Percentiles rank a stretch among this genome's conserved stretches.
Evolutionary conservation across 2,797 vertebrate genomes (phyloP).

Genomic region (Anabas testudineus): DNA sequence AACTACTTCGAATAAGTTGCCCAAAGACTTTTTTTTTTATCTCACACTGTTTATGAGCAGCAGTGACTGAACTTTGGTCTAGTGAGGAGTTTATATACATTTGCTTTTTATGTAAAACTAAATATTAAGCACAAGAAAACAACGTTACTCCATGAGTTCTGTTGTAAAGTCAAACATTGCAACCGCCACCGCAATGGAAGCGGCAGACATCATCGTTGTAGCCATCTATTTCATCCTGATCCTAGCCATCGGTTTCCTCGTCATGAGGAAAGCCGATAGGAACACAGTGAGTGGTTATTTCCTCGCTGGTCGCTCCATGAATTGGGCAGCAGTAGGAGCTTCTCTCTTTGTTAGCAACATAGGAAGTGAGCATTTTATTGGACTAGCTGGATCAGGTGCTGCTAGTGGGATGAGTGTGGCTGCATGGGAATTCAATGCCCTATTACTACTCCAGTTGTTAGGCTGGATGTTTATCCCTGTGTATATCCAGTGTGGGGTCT

Average conservation of each 20-base stretch:
- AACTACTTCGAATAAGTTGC: too few relatives aligned
- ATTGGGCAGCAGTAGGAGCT: conserved; percentile 94
- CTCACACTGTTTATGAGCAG: too few relatives aligned
- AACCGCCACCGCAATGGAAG: conserved; percentile 84
- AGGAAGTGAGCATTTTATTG: conserved; percentile 99
- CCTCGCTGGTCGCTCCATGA: conserved; percentile 97
- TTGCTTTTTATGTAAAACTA: too few relatives aligned
- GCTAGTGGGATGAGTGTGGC: conserved; percentile 87
- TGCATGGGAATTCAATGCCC: conserved; percentile 99
- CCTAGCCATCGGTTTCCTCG: conserved; percentile 93
- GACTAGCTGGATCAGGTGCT: conserved; percentile 97
- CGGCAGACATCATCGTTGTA: conserved; percentile 94
- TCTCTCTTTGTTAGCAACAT: conserved; percentile 99
- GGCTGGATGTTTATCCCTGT: conserved; percentile 99
- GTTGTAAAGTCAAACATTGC: conserved; percentile 41
- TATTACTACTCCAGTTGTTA: conserved; percentile 96
- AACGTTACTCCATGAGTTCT: neutral
- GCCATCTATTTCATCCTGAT: conserved; percentile 96
- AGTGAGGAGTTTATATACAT: too few relatives aligned
- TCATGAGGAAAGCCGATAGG: conserved; percentile 97
- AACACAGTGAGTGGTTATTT: conserved; percentile 98
- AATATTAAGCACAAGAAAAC: too few relatives aligned
- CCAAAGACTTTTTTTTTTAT: too few relatives aligned
- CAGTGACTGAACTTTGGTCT: too few relatives aligned
- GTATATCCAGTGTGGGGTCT: conserved; percentile 96